Evolutionary conservation across 1,140 invertebrate species (phyloP).

Genomic region (Drosophila nebulosa): DNA sequence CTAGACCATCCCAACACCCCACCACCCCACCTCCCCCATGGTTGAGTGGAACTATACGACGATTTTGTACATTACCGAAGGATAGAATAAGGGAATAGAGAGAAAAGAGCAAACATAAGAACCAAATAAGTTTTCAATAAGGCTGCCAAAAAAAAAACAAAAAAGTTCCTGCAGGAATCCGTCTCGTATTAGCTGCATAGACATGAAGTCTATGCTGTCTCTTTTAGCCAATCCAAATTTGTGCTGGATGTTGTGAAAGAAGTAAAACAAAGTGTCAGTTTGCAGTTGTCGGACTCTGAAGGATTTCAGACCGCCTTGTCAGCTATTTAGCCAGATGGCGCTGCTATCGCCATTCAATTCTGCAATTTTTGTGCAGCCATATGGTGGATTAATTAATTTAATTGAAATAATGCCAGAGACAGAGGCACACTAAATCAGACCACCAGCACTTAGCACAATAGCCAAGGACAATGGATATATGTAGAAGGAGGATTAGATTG

Average conservation of each 20-base stretch:
- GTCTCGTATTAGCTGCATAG: no score
- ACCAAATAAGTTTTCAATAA: slow-evolving; percentile 68
- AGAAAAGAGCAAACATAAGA: slow-evolving; percentile 11
- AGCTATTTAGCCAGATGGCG: slow-evolving; percentile 27
- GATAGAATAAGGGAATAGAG: background rate
- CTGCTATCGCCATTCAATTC: background rate
- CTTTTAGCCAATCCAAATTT: no score
- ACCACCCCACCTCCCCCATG: no score
- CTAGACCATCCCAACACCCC: no score
- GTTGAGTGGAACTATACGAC: slow-evolving; percentile 55
- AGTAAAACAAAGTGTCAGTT: slow-evolving; percentile 43
- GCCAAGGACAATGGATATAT: slow-evolving; percentile 24
- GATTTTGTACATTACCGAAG: slow-evolving; percentile 36
- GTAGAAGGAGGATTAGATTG: background rate
- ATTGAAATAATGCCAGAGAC: slow-evolving; percentile 44
- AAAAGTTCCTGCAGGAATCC: no score
- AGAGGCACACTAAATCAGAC: slow-evolving; percentile 25
- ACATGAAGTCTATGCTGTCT: no score
- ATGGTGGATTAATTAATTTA: slow-evolving; percentile 41
- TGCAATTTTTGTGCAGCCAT: background rate
- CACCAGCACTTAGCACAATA: slow-evolving; percentile 28
- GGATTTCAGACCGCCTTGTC: slow-evolving; percentile 7
- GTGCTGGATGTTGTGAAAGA: background rate
- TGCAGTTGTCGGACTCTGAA: slow-evolving; percentile 35
- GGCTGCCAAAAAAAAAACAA: slow-evolving; percentile 12